These are phyloP conservation scores for Lobophora halterata DNA, from an alignment of 2,888 invertebrate genomes.

Conservation along the genomic window DNA sequence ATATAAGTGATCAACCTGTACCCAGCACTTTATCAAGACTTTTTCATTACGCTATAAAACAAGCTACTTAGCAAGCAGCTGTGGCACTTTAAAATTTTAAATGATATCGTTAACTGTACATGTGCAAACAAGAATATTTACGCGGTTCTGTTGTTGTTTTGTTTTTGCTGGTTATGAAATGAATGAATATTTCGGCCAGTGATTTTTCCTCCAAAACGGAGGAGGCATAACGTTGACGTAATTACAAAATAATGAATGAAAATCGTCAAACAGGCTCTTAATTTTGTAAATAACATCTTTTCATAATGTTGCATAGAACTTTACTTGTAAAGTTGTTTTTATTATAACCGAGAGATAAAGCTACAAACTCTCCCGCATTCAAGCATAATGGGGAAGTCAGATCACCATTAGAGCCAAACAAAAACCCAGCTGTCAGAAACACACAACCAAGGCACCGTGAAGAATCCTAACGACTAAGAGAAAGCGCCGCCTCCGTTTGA, in stretches of 20 bases:
- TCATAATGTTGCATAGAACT: neutral
- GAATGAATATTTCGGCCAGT: slow-evolving; percentile 3
- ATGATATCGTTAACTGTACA: slow-evolving; percentile 42
- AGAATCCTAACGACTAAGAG: slow-evolving; percentile 70
- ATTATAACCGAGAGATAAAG: slow-evolving; percentile 2
- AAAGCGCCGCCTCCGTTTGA: slow-evolving; percentile 63
- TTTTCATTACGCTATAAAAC: slow-evolving; percentile 51
- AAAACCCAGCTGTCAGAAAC: slow-evolving; percentile 65
- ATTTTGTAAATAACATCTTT: no score
- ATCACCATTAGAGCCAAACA: slow-evolving; percentile 60
- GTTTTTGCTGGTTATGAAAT: slow-evolving; percentile 8
- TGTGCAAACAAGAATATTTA: slow-evolving; percentile 41
- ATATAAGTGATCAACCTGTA: slow-evolving; percentile 10
- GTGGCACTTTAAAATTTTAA: slow-evolving; percentile 43
- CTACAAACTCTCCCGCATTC: slow-evolving; percentile 24
- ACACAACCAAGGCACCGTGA: slow-evolving; percentile 53
- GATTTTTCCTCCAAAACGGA: neutral
- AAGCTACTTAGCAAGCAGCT: slow-evolving; percentile 47
- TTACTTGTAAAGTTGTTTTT: neutral
- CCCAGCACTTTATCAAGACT: slow-evolving; percentile 42
- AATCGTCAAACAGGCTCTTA: no score
- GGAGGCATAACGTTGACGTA: neutral
- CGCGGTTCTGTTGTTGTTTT: slow-evolving; percentile 26
- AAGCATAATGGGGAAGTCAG: slow-evolving; percentile 43
- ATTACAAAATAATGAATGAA: no score